These are phyloP conservation scores for Epizoanthus fatuus DNA, from an alignment of 92 coral and sea anemone species.

Conservation along the genomic window DNA sequence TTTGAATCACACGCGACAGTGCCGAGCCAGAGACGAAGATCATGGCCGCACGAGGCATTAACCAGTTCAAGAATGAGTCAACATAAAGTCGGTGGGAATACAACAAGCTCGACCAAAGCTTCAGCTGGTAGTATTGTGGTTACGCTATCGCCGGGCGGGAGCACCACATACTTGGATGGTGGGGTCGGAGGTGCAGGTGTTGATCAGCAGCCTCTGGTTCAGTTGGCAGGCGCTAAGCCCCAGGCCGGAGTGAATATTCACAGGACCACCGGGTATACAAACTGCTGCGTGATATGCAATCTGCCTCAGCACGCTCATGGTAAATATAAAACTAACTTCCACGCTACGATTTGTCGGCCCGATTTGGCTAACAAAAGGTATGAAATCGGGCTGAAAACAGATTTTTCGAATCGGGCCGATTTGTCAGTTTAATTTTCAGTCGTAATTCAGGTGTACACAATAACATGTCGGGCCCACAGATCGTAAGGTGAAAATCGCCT, in stretches of 20 bases:
- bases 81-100: neutral
- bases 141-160: constrained; percentile 50
- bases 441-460: no score
- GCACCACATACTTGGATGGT: constrained; percentile 3
- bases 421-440: no score
- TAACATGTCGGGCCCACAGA: no score
- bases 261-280: constrained; percentile 85
- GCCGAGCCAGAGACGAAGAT: constrained; percentile 15
- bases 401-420: no score
- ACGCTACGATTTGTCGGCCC: no score
- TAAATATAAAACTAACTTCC: constrained; percentile 9
- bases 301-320: constrained; percentile 80
- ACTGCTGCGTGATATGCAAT: constrained; percentile 84
- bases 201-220: neutral
- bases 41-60: constrained; percentile 14
- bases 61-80: neutral
- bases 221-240: constrained; percentile 7
- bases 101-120: constrained; percentile 9
- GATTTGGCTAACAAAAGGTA: no score
- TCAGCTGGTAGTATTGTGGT: constrained; percentile 62
- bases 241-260: constrained; percentile 74
- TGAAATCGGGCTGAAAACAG: no score
- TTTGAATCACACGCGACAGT: constrained; percentile 46
- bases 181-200: neutral
- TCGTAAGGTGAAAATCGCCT: no score